Percentiles rank a stretch among this genome's conserved stretches.
These are phyloP conservation scores for Bombus pyrosoma DNA, from an alignment of 1,140 invertebrate genomes.

Conservation along the genomic window DNA sequence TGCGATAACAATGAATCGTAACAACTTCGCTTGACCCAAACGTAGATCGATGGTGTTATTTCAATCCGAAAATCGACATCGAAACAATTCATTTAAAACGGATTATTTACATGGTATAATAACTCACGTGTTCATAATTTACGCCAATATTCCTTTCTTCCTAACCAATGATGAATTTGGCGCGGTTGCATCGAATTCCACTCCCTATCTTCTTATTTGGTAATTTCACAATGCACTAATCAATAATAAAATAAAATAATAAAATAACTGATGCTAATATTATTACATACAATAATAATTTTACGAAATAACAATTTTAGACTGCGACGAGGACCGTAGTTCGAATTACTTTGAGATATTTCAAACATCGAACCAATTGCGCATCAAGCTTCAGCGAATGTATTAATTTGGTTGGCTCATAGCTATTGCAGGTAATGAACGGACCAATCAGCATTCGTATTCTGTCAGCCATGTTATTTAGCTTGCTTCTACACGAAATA, in stretches of 20 bases:
- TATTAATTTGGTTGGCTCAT: not conserved
- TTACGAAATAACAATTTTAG: not conserved
- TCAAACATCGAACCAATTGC: not conserved
- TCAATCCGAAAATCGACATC: not conserved
- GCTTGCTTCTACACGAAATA: not conserved
- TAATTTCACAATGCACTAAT: not conserved
- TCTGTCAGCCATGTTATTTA: not conserved
- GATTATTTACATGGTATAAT: conserved; percentile 22
- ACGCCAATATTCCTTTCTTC: not conserved
- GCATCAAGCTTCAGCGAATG: too few species aligned
- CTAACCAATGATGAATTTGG: conserved; percentile 12
- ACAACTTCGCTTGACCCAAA: conserved; percentile 35
- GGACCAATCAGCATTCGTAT: not conserved
- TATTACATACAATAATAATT: not conserved
- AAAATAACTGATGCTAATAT: not conserved
- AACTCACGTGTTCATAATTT: not conserved
- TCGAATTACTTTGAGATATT: not conserved
- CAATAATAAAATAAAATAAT: not conserved
- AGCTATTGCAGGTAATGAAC: not conserved
- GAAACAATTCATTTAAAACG: conserved; percentile 1
- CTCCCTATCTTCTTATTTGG: not conserved
- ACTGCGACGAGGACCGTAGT: not conserved
- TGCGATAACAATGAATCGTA: conserved; percentile 49
- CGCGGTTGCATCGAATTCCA: not conserved
- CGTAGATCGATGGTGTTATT: not conserved